These are phyloP conservation scores for Drosophila colorata DNA, from an alignment of 2,888 invertebrate genomes.

Conservation along the genomic window DNA sequence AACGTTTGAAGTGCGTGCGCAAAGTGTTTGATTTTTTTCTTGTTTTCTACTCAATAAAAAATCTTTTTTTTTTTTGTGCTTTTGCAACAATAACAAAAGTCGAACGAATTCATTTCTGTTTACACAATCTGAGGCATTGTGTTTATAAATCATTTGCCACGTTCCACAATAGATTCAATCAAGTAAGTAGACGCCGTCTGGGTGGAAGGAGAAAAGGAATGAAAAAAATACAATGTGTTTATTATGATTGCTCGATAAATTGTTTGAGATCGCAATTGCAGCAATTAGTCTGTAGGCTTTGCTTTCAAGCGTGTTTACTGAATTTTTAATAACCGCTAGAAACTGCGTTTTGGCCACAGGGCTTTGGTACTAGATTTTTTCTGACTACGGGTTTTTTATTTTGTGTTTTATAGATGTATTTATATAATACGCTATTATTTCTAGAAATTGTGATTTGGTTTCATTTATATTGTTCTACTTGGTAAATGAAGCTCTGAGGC, in stretches of 20 bases:
- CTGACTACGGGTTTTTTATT: no score
- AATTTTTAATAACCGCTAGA: not conserved
- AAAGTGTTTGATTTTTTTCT: constrained; percentile 5
- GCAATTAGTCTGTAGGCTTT: constrained; percentile 1
- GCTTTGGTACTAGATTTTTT: no score
- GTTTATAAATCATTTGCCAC: constrained; percentile 1
- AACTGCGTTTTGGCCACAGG: no score
- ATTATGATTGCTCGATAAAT: constrained; percentile 2
- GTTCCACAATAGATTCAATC: constrained; percentile 6
- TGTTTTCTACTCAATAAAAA: not conserved
- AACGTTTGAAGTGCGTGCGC: constrained; percentile 8
- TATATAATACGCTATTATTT: no score
- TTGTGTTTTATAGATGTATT: no score
- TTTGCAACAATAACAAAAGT: constrained; percentile 1
- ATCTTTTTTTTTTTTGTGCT: constrained; percentile 2
- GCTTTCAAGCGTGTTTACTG: not conserved
- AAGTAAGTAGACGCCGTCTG: constrained; percentile 7
- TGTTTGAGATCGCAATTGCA: constrained; percentile 6
- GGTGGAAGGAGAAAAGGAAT: not conserved
- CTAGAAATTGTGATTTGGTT: no score
- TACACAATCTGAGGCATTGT: constrained; percentile 5
- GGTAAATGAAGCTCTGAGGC: no score
- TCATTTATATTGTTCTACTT: no score
- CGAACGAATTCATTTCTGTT: constrained; percentile 2
- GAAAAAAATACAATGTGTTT: constrained; percentile 5